phyloP scores from a whole-genome alignment of 2,113 vertebrate species.

The human region DNA sequence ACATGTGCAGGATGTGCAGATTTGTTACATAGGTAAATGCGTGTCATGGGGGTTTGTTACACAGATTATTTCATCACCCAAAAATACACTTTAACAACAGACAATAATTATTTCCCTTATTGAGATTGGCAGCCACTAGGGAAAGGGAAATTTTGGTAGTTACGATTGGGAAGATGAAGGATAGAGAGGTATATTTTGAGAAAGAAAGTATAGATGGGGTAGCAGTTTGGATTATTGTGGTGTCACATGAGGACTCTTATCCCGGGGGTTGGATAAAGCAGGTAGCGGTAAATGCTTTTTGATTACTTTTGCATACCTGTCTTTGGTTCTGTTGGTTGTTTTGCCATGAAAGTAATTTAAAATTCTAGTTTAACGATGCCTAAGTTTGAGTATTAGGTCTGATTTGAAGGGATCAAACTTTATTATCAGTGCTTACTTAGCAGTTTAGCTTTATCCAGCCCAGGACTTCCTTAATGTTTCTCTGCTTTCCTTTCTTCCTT shows the following conservation, averaged over 20 bases:
- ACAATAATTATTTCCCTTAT: neutral
- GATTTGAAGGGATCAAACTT: neutral
- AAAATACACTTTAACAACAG: neutral
- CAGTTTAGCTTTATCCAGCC: neutral
- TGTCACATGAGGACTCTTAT: neutral
- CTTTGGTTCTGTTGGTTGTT: neutral
- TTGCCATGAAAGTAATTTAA: constrained; percentile 7
- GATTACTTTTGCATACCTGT: neutral
- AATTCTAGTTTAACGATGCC: neutral
- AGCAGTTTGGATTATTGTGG: neutral
- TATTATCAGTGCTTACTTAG: neutral
- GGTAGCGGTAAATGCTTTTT: neutral
- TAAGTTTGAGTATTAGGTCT: neutral
- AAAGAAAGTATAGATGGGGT: neutral
- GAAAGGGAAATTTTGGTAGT: neutral
- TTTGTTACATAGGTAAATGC: no score
- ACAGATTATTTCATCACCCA: neutral
- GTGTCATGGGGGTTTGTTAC: no score
- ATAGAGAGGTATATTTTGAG: neutral
- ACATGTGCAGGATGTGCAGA: no score
- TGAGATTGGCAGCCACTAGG: neutral
- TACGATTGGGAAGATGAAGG: neutral
- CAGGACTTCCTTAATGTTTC: neutral
- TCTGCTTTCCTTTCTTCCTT: neutral
- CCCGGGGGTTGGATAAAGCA: neutral